Evolutionary conservation across 64 coral and sea anemone genomes (phyloP), one percentile per base, ranked within the genome.

Genomic region (Cladopsammia gracilis): DNA sequence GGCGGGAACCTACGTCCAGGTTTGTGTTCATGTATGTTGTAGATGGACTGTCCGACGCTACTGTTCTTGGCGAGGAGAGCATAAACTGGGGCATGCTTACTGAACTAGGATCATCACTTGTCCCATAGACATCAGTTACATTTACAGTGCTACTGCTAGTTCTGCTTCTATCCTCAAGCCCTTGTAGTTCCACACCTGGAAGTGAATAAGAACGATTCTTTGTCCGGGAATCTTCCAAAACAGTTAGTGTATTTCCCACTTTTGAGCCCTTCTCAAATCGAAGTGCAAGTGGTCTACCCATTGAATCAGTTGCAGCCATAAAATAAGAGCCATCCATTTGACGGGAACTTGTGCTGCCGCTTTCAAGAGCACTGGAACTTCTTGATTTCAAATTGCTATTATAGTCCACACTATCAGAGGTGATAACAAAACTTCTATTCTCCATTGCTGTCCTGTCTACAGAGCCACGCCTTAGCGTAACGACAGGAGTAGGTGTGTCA

Each of bases 261-360:
- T 85, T 91, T 48, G 96, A 66, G 4, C 92, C 92, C 70, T 88
- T 90, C 61, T 97, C 90, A 87, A 97, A 89, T 48, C 94, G 92
- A 11, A 97, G 54, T 22, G 92, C 96, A 77, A 88, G 93, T 3
- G 96, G 82, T 69, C 94, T 94, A 4, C 96, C 96, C 16, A 82
- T 94, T 15, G 90, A 82, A 80, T 97, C 96, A 65, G 96, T 97
- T 16, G 96, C 87, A 58, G 96, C 92, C 90, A 94, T 94, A 53
- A 97, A 97, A 87, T 91, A 97, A 18, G 96, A 89, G 22, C 96
- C 92, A 70, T 89, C 96, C 49, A 85, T 91, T 15, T 22, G 62
- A 3, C 51, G 77, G 10, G 51, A 0, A 1, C 20, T 82, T 8
- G 20, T 8, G 47, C 23, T 46, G 48, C 44, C 56, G 20, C 80